A percentile compares a stretch with the other conserved stretches of the same genome.
phyloP scores from a whole-genome alignment of 35 echinoderm and acorn worm species.

The Amphiura filiformis region DNA sequence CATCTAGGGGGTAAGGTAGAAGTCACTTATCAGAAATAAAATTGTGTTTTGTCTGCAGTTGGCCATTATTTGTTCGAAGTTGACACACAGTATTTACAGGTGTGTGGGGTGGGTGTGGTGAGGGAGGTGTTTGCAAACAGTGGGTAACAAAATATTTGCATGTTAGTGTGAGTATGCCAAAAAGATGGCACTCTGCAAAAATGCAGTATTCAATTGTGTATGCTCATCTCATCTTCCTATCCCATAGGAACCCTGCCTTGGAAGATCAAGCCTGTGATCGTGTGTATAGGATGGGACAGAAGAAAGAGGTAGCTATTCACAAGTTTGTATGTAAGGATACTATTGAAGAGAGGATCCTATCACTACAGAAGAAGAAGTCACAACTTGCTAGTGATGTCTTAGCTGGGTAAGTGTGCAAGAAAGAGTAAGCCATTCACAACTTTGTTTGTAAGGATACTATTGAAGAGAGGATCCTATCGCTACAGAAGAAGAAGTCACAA shows the following conservation, averaged over 20 bases:
- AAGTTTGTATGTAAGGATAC: constrained; percentile 95
- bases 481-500: constrained; percentile 81
- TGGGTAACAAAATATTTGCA: too few relatives aligned
- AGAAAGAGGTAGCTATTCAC: constrained; percentile 74
- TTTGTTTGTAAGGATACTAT: constrained; percentile 91
- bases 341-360: constrained; percentile 73
- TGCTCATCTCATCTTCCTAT: too few relatives aligned
- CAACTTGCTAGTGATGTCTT: constrained; percentile 88
- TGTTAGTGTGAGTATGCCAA: too few relatives aligned
- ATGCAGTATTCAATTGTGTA: too few relatives aligned
- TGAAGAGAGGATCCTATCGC: constrained; percentile 64
- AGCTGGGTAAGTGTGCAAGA: constrained; percentile 69
- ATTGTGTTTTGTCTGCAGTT: too few relatives aligned
- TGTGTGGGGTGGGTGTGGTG: too few relatives aligned
- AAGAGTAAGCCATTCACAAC: constrained; percentile 83
- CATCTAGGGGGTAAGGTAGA: too few relatives aligned
- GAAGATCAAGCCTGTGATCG: constrained; percentile 97
- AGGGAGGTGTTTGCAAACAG: too few relatives aligned
- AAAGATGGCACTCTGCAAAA: too few relatives aligned
- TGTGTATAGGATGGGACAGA: constrained; percentile 78
- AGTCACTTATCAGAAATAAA: too few relatives aligned
- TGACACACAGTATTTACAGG: too few relatives aligned
- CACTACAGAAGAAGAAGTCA: constrained; percentile 75
- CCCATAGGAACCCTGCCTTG: constrained; percentile 93
- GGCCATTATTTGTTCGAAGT: too few relatives aligned